A percentile compares a stretch with the other conserved stretches of the same genome.
phyloP scores from a whole-genome alignment of 2,113 vertebrate species.

The Mustela lutreola region DNA sequence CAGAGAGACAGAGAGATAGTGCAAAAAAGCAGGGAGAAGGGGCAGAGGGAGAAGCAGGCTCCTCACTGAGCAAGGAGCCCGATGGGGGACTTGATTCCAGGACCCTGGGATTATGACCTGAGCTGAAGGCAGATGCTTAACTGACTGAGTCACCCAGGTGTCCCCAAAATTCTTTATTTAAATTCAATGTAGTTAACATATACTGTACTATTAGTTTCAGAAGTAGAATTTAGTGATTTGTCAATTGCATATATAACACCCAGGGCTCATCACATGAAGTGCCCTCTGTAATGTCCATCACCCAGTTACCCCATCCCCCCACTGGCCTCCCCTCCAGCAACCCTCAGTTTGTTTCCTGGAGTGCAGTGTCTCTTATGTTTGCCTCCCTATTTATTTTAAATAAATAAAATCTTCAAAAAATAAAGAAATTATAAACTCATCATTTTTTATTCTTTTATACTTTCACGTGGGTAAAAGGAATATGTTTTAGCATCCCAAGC shows the following conservation, averaged over 20 bases:
- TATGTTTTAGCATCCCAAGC: neutral
- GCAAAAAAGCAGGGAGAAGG: too few relatives aligned
- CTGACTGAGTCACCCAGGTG: too few relatives aligned
- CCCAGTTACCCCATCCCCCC: neutral
- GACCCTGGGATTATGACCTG: too few relatives aligned
- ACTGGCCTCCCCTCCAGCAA: neutral
- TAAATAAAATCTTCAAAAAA: neutral
- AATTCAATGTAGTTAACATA: neutral
- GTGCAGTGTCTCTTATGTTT: neutral
- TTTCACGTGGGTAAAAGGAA: neutral
- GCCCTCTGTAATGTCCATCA: neutral
- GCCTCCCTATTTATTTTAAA: neutral
- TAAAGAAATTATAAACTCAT: neutral
- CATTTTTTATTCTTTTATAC: neutral
- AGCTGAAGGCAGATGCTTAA: too few relatives aligned
- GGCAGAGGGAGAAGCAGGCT: too few relatives aligned
- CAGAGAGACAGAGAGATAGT: too few relatives aligned
- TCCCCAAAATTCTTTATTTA: neutral
- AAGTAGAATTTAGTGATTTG: neutral
- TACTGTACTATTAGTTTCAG: neutral
- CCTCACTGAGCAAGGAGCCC: too few relatives aligned
- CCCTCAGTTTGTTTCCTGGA: neutral
- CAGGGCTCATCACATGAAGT: neutral
- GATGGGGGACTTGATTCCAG: too few relatives aligned
- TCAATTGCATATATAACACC: neutral